Conservation (phyloP, 2,113 vertebrate species). For the Benthochromis sp. region DNA sequence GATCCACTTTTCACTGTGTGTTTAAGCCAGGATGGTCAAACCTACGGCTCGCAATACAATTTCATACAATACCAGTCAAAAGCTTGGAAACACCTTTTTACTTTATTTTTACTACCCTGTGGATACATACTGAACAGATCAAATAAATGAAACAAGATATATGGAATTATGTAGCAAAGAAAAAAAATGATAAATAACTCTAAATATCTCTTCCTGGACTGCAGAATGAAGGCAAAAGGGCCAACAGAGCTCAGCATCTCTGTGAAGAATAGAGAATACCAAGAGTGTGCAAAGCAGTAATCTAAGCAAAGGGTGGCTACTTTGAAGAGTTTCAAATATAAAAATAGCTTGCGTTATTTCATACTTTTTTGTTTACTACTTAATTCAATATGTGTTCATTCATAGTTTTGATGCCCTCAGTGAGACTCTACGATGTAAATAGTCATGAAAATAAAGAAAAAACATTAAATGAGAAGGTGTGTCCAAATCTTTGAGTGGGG, state of each 20-base stretch:
- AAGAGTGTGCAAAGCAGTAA: background rate
- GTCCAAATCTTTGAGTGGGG: background rate
- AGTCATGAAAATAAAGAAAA: background rate
- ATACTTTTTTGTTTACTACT: background rate
- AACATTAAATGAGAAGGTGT: background rate
- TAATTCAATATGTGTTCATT: background rate
- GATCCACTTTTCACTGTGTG: background rate
- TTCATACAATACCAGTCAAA: background rate
- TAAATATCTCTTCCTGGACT: background rate
- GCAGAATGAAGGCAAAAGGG: background rate
- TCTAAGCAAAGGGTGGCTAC: background rate
- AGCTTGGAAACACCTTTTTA: background rate
- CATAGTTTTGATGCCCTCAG: background rate
- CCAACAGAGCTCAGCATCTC: background rate
- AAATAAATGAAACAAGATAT: background rate
- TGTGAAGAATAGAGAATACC: rapidly evolving
- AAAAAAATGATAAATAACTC: rapidly evolving
- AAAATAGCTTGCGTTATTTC: background rate
- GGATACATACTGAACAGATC: background rate
- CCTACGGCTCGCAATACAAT: background rate
- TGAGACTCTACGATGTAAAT: background rate
- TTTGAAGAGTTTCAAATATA: background rate
- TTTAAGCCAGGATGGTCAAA: rapidly evolving
- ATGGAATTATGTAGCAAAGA: background rate
- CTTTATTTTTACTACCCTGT: background rate